These are phyloP conservation scores for Drosophila austrosaltans DNA, from an alignment of 2,888 invertebrate genomes.

Conservation along the genomic window DNA sequence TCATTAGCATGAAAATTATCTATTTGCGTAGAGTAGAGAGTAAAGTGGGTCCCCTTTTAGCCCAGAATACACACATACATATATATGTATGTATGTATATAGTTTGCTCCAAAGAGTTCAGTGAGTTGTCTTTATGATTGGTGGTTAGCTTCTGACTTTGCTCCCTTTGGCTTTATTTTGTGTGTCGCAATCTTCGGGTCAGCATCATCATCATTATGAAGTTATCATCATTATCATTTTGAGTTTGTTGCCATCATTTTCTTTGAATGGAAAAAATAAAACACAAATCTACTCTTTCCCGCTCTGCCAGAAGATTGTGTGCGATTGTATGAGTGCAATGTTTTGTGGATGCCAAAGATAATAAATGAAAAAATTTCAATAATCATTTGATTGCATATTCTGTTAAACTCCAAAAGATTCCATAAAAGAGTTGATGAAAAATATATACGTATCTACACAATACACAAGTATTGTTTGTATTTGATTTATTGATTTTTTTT, in stretches of 20 bases:
- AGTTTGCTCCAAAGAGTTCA: conserved; percentile 4
- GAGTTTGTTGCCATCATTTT: conserved; percentile 38
- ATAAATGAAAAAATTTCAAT: background rate
- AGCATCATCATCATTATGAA: conserved; percentile 34
- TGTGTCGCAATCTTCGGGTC: conserved; percentile 50
- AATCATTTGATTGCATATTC: conserved; percentile 2
- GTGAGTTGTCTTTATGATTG: conserved; percentile 18
- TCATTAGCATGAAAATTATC: conserved; percentile 10
- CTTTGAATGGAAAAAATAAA: background rate
- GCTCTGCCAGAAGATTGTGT: background rate
- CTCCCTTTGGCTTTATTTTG: conserved; percentile 26
- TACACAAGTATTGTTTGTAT: too few relatives aligned
- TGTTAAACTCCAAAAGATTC: background rate
- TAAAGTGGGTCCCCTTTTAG: background rate
- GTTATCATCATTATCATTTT: conserved; percentile 39
- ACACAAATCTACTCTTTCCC: background rate
- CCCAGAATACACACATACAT: background rate
- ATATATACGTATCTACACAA: too few relatives aligned
- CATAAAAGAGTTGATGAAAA: background rate
- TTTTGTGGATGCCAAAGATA: background rate
- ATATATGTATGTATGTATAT: background rate
- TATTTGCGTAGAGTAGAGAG: background rate
- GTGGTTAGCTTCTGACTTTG: conserved; percentile 14
- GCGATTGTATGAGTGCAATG: conserved; percentile 1
- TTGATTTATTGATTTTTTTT: too few relatives aligned